A percentile compares a stretch with the other conserved stretches of the same genome.
Conservation (phyloP, 2,797 vertebrate genomes). For the Alectoris magna region DNA sequence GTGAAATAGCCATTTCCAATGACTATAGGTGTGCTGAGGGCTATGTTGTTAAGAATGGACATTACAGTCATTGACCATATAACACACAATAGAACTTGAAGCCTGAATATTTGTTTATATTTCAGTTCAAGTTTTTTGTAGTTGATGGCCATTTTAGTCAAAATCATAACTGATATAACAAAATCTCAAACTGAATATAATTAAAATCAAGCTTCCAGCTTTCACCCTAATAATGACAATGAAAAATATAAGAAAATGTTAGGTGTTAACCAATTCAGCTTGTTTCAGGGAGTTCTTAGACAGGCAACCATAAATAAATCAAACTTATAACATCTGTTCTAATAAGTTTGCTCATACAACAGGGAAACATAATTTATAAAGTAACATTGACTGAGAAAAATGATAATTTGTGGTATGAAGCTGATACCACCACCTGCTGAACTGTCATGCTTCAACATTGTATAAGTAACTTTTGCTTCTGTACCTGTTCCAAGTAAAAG, state of each 20-base stretch:
- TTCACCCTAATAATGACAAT: neutral
- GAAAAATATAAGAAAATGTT: neutral
- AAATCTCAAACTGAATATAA: neutral
- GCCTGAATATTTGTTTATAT: neutral
- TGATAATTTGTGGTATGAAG: neutral
- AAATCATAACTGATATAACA: neutral
- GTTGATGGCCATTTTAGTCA: neutral
- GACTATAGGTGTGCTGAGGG: neutral
- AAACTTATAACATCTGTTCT: neutral
- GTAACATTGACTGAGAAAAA: neutral
- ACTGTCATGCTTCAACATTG: neutral
- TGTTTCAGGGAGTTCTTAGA: neutral
- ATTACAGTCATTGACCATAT: neutral
- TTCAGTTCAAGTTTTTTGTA: neutral
- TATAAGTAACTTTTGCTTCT: neutral
- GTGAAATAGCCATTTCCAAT: neutral
- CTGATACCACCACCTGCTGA: neutral
- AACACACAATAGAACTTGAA: neutral
- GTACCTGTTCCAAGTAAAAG: neutral
- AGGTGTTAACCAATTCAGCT: neutral
- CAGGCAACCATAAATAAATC: neutral
- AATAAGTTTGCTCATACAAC: neutral
- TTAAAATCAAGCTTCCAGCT: neutral
- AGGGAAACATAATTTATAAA: neutral
- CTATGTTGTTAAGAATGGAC: neutral